Conservation (phyloP, 2,797 vertebrate species). For the Pelochelys cantorii region DNA sequence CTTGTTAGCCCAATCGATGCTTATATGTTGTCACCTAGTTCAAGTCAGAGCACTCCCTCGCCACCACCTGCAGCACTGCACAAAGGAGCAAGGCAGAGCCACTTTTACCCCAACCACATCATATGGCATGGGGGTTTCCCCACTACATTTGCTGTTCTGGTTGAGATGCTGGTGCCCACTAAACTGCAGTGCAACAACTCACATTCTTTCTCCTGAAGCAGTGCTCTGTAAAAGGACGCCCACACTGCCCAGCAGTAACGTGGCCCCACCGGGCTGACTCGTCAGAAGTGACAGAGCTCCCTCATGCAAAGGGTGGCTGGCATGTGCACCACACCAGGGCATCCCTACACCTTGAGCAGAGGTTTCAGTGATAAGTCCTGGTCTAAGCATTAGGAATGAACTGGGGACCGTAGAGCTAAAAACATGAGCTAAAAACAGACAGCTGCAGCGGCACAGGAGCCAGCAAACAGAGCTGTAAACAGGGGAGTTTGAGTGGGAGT, state of each 20-base stretch:
- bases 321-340: neutral
- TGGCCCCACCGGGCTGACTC: neutral
- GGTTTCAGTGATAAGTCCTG: neutral
- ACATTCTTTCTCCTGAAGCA: neutral
- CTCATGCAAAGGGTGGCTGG: neutral
- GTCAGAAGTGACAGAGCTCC: neutral
- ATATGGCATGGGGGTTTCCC: neutral
- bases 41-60: neutral
- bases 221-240: neutral
- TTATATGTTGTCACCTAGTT: neutral
- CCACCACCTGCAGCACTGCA: fast-evolving
- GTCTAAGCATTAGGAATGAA: neutral
- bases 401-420: neutral
- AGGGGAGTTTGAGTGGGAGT: too few relatives aligned
- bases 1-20: fast-evolving
- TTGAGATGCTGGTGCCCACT: neutral
- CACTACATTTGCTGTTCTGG: fast-evolving
- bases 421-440: too few relatives aligned
- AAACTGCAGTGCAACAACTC: neutral
- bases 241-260: neutral
- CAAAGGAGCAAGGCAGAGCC: fast-evolving
- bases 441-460: too few relatives aligned
- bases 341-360: neutral
- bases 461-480: too few relatives aligned
- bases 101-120: neutral